A percentile compares a stretch with the other conserved stretches of the same genome.
Conservation (phyloP, 2,888 invertebrate species). For the Sinopyrophorus schimmeli region DNA sequence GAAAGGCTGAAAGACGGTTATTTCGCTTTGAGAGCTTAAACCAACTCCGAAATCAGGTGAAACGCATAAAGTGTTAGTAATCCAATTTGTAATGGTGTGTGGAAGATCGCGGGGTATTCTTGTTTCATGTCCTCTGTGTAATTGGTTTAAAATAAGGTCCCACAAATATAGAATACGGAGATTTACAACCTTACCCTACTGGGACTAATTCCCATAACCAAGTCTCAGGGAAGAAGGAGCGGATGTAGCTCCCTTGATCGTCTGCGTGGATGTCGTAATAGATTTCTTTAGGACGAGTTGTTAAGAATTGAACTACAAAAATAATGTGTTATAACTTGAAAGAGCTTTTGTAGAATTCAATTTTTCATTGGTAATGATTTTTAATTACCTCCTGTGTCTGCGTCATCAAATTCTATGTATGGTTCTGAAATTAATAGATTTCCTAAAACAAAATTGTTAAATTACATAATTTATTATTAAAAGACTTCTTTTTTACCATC, state of each 20-base stretch:
- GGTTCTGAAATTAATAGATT: constrained; percentile 2
- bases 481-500: constrained; percentile 15
- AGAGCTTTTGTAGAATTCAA: no score
- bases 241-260: constrained; percentile 44
- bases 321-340: no score
- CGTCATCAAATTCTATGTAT: constrained; percentile 2
- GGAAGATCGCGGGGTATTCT: constrained; percentile 57
- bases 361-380: neutral
- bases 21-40: constrained; percentile 40
- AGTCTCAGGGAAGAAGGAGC: constrained; percentile 63
- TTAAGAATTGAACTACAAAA: constrained; percentile 15
- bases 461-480: neutral
- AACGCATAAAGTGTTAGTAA: constrained; percentile 62
- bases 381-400: constrained; percentile 13
- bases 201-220: constrained; percentile 69
- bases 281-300: constrained; percentile 1
- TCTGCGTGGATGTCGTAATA: constrained; percentile 40
- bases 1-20: constrained; percentile 69
- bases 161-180: neutral
- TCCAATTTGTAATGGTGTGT: constrained; percentile 66
- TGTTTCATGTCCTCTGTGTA: constrained; percentile 48
- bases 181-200: constrained; percentile 48
- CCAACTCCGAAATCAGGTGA: constrained; percentile 54
- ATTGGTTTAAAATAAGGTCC: constrained; percentile 2
- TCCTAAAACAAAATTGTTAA: neutral